Evolutionary conservation across 2,113 vertebrate genomes (phyloP).

Genomic region (western clawed frog (Xenopus tropicalis)): UCB_Xtro_10.0 CM004444.2:164153501-164154000

Average conservation of each 20-base stretch:
- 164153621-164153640: conserved; percentile 17
- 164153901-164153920: conserved; percentile 1
- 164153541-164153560: too few species aligned
- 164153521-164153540: too few species aligned
- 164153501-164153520: too few species aligned
- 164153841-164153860: conserved; percentile 25
- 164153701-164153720: conserved; percentile 31
- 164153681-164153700: conserved; percentile 40
- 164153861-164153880: conserved; percentile 25
- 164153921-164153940: neutral
- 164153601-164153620: conserved; percentile 24
- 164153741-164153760: conserved; percentile 23
- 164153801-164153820: conserved; percentile 43
- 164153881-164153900: conserved; percentile 36
- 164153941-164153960: neutral
- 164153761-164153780: conserved; percentile 23
- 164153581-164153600: neutral
- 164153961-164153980: neutral
- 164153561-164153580: neutral
- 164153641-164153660: conserved; percentile 42
- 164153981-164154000: too few species aligned
- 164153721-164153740: conserved; percentile 40
- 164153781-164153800: conserved; percentile 40
- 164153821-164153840: conserved; percentile 36
- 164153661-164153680: conserved; percentile 38